Evolutionary conservation across 2,888 invertebrate genomes (phyloP).

Genomic region (Germaria angustata): DNA sequence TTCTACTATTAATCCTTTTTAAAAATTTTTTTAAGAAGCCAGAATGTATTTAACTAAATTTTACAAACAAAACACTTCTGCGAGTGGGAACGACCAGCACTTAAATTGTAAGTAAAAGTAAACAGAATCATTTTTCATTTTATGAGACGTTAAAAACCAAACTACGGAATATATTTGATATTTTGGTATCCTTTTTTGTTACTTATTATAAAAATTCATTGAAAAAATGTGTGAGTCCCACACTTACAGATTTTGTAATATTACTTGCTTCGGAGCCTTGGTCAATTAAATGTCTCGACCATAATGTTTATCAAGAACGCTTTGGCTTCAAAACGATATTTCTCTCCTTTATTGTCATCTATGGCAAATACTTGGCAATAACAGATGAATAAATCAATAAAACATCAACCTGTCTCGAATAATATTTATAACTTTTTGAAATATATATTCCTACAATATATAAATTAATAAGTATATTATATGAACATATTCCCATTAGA

Average conservation of each 20-base stretch:
- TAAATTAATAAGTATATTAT: too few species aligned
- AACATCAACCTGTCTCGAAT: constrained; percentile 48
- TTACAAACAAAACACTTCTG: constrained; percentile 30
- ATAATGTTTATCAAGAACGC: constrained; percentile 17
- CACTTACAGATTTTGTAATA: not conserved
- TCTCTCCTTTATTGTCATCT: constrained; percentile 9
- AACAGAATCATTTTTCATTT: constrained; percentile 45
- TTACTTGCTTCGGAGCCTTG: constrained; percentile 18
- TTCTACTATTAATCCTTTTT: not conserved
- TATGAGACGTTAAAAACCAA: too few species aligned
- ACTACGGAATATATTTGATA: too few species aligned
- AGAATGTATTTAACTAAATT: not conserved
- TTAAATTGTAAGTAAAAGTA: constrained; percentile 5
- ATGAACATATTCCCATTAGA: too few species aligned
- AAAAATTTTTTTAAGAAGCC: constrained; percentile 3
- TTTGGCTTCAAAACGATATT: not conserved
- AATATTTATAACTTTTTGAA: constrained; percentile 42
- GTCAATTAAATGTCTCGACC: constrained; percentile 50
- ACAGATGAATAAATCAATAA: constrained; percentile 55
- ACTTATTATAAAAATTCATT: too few species aligned
- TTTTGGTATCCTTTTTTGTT: too few species aligned
- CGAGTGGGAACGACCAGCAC: not conserved
- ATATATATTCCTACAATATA: too few species aligned
- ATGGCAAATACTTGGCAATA: constrained; percentile 22
- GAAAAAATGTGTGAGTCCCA: too few species aligned